A percentile compares a stretch with the other conserved stretches of the same genome.
phyloP scores from a whole-genome alignment of 2,888 invertebrate genomes.

The Ischnus inquisitorius region DNA sequence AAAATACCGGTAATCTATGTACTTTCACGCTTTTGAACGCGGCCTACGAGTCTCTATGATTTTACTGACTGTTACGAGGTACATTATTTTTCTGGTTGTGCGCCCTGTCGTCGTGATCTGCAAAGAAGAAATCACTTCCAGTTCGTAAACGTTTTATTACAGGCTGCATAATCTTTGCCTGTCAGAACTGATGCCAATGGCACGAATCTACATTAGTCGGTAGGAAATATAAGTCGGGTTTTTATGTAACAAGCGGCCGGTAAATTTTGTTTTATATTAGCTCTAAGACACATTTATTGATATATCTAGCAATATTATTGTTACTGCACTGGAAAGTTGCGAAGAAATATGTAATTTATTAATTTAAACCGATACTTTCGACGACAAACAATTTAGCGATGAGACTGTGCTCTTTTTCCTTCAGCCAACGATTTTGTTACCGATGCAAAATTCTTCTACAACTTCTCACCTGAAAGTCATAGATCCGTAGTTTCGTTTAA shows the following conservation, averaged over 20 bases:
- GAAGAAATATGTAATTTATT: background rate
- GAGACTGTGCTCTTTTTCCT: background rate
- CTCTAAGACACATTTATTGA: too few relatives aligned
- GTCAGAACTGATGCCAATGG: background rate
- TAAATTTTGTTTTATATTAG: too few relatives aligned
- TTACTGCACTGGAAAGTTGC: background rate
- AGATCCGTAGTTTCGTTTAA: background rate
- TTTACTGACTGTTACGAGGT: background rate
- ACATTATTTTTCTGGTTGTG: background rate
- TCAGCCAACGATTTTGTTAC: background rate
- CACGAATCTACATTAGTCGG: background rate
- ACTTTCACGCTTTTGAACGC: slow-evolving; percentile 13
- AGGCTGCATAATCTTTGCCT: background rate
- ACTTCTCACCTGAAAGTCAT: background rate
- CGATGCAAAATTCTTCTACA: background rate
- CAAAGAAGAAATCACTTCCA: background rate
- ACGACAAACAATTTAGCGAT: background rate
- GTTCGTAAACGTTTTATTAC: background rate
- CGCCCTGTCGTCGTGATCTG: background rate
- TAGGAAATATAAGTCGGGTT: too few relatives aligned
- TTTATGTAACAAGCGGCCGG: too few relatives aligned
- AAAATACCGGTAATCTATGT: background rate
- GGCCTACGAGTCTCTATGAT: background rate
- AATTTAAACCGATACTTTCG: background rate
- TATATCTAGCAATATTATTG: too few relatives aligned